These are phyloP conservation scores for Pterobdella sp. DNA, from an alignment of 2,888 invertebrate species.

Conservation along the genomic window DNA sequence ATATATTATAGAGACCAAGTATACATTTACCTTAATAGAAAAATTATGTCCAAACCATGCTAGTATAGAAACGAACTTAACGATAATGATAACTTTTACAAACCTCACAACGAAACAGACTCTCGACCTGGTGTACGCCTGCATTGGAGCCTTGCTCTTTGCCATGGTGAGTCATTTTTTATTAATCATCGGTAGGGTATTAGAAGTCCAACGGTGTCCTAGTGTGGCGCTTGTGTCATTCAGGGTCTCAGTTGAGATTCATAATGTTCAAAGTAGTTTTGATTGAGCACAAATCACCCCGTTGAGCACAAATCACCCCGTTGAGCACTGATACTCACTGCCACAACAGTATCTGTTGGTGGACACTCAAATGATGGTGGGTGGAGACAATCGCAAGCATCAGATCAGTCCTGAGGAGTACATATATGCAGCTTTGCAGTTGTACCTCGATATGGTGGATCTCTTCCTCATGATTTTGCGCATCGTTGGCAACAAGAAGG, in stretches of 20 bases:
- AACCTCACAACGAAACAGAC: too few relatives aligned
- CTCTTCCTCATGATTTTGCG: constrained; percentile 59
- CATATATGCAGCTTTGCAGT: constrained; percentile 59
- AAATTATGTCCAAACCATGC: too few relatives aligned
- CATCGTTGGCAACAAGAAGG: constrained; percentile 60
- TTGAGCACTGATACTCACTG: background rate
- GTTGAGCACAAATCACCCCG: background rate
- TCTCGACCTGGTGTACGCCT: constrained; percentile 21
- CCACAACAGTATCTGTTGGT: constrained; percentile 57
- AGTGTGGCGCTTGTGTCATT: too few relatives aligned
- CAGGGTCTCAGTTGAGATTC: too few relatives aligned
- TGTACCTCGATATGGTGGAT: constrained; percentile 62
- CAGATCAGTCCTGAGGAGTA: constrained; percentile 62
- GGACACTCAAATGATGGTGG: constrained; percentile 63
- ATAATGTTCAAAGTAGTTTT: too few relatives aligned
- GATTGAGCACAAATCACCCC: constrained; percentile 3
- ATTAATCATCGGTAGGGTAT: too few relatives aligned
- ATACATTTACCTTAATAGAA: too few relatives aligned
- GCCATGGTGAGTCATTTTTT: constrained; percentile 20
- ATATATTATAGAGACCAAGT: too few relatives aligned
- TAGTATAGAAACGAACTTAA: too few relatives aligned
- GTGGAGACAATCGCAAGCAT: constrained; percentile 56
- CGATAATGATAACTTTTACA: too few relatives aligned
- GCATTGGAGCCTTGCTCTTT: constrained; percentile 24
- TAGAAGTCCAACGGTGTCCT: too few relatives aligned